These are phyloP conservation scores for Ethmia dodecea DNA, from an alignment of 2,888 invertebrate species.

Conservation along the genomic window DNA sequence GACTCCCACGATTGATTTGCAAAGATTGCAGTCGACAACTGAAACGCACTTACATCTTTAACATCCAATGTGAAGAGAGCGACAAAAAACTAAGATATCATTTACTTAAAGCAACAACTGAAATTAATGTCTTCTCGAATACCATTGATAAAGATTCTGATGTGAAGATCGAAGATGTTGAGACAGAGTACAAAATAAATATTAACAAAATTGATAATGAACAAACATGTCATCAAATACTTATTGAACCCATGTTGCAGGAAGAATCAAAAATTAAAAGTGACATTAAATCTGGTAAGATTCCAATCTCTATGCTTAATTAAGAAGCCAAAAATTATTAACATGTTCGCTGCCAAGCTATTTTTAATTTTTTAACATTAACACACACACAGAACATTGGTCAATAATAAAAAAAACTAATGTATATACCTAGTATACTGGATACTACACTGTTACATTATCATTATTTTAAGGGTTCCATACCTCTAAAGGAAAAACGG, in stretches of 20 bases:
- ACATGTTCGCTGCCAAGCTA: too few relatives aligned
- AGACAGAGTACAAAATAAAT: background rate
- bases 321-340: too few relatives aligned
- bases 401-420: too few relatives aligned
- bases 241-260: background rate
- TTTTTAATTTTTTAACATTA: too few relatives aligned
- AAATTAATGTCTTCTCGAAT: background rate
- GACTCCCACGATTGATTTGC: conserved; percentile 56
- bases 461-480: too few relatives aligned
- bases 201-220: background rate
- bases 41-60: conserved; percentile 53
- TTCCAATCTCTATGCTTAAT: conserved; percentile 3
- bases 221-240: too few relatives aligned
- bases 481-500: too few relatives aligned
- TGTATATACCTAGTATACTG: too few relatives aligned
- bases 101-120: conserved; percentile 22
- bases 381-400: too few relatives aligned
- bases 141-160: background rate
- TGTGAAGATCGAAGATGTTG: background rate
- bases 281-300: conserved; percentile 38
- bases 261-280: conserved; percentile 20
- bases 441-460: too few relatives aligned
- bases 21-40: conserved; percentile 57
- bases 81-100: conserved; percentile 40
- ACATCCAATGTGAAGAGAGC: conserved; percentile 52